A percentile compares a stretch with the other conserved stretches of the same genome.
These are phyloP conservation scores for Drosophila paranaensis DNA, from an alignment of 2,888 invertebrate genomes.

Conservation along the genomic window DNA sequence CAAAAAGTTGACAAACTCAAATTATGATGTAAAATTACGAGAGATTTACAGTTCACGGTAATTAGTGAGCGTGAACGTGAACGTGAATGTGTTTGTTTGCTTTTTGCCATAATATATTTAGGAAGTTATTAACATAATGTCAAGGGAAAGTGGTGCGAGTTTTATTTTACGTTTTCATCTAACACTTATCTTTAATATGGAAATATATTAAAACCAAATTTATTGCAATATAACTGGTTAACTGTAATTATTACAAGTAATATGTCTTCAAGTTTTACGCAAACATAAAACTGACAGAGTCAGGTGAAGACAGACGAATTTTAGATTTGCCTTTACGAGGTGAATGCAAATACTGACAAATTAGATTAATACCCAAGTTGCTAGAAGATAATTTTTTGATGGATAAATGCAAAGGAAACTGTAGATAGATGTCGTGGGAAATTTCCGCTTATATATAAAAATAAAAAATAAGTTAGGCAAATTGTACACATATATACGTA, in stretches of 20 bases:
- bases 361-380: not conserved
- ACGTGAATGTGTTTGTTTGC: constrained; percentile 19
- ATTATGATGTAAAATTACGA: constrained; percentile 56
- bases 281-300: constrained; percentile 3
- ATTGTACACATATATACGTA: too few species aligned
- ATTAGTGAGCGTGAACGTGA: constrained; percentile 51
- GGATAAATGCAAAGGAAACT: too few species aligned
- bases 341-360: constrained; percentile 26
- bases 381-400: too few species aligned
- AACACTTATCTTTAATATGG: not conserved
- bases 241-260: constrained; percentile 29
- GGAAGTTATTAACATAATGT: constrained; percentile 52
- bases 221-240: constrained; percentile 11
- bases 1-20: constrained; percentile 67
- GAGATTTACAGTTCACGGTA: constrained; percentile 43
- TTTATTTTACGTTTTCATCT: constrained; percentile 15
- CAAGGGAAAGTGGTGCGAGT: constrained; percentile 38
- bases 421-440: too few species aligned
- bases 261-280: constrained; percentile 13
- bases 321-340: constrained; percentile 14
- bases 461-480: too few species aligned
- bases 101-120: constrained; percentile 20
- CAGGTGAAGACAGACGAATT: not conserved
- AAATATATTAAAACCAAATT: not conserved
- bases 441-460: too few species aligned